phyloP scores from a whole-genome alignment of 2,888 invertebrate genomes.

The Drosophila seclusa region DNA sequence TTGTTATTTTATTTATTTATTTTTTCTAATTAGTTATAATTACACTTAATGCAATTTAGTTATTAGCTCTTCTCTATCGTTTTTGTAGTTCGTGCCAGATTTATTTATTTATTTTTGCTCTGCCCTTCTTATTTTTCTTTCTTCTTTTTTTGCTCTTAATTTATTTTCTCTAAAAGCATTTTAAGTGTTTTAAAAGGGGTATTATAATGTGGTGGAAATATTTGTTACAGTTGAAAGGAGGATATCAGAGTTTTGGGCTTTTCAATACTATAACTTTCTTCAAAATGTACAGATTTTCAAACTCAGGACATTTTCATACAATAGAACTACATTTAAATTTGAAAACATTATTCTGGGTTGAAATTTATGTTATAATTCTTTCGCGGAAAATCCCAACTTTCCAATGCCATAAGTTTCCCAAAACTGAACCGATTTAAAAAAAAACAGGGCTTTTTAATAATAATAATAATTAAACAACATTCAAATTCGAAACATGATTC shows the following conservation, averaged over 20 bases:
- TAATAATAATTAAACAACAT: background rate
- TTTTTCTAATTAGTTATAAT: conserved; percentile 82
- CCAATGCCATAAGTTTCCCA: background rate
- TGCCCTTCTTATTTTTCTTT: conserved; percentile 18
- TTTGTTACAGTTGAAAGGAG: background rate
- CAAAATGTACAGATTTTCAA: background rate
- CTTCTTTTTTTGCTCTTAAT: conserved; percentile 9
- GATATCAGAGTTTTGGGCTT: background rate
- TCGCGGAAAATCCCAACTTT: background rate
- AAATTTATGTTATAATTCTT: background rate
- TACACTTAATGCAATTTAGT: conserved; percentile 84
- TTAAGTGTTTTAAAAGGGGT: background rate
- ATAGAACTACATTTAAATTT: background rate
- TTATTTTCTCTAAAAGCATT: conserved; percentile 16
- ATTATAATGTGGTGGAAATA: background rate
- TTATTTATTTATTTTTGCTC: conserved; percentile 30
- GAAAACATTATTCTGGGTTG: background rate
- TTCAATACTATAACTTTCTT: background rate
- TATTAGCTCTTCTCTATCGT: conserved; percentile 64
- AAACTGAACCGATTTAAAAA: background rate
- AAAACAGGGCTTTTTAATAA: background rate
- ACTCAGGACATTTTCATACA: background rate
- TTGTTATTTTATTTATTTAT: conserved; percentile 40
- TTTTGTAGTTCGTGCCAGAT: conserved; percentile 66
- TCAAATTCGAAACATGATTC: background rate